A percentile compares a stretch with the other conserved stretches of the same genome.
Evolutionary conservation across 2,797 vertebrate genomes (phyloP).

Genomic region (Pyrocephalus nanus): DNA sequence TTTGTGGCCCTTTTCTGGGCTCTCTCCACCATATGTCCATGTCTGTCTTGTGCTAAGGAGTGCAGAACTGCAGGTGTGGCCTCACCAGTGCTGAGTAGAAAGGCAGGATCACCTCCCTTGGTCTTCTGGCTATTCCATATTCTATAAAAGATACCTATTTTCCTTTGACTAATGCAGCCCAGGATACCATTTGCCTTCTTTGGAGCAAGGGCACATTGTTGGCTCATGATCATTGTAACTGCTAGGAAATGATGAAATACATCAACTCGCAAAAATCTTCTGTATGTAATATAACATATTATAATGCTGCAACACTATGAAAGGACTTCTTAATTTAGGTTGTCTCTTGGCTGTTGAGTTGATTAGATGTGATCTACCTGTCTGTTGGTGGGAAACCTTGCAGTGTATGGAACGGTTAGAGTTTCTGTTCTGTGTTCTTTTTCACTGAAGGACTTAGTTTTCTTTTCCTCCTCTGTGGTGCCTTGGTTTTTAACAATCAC

Average conservation of each 20-base stretch:
- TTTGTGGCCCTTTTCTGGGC: background rate
- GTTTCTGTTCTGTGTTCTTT: rapidly evolving
- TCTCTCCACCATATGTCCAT: rapidly evolving
- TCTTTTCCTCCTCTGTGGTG: background rate
- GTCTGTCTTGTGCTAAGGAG: background rate
- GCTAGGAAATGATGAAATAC: background rate
- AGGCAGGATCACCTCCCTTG: background rate
- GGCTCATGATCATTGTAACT: background rate
- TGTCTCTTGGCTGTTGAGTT: background rate
- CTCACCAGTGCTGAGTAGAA: background rate
- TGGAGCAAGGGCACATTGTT: background rate
- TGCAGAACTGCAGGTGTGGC: background rate
- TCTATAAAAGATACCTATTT: no score
- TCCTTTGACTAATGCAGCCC: background rate
- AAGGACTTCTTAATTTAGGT: background rate
- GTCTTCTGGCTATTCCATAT: background rate
- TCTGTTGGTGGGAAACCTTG: background rate
- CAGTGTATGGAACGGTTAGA: background rate
- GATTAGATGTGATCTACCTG: background rate
- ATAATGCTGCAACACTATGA: background rate
- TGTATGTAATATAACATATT: background rate
- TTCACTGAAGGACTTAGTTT: background rate
- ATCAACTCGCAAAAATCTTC: background rate
- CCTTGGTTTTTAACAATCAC: background rate
- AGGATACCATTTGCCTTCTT: background rate